Base-by-base conservation (phyloP, 2,888 invertebrate species). In the Eutolmus rufibarbis region DNA sequence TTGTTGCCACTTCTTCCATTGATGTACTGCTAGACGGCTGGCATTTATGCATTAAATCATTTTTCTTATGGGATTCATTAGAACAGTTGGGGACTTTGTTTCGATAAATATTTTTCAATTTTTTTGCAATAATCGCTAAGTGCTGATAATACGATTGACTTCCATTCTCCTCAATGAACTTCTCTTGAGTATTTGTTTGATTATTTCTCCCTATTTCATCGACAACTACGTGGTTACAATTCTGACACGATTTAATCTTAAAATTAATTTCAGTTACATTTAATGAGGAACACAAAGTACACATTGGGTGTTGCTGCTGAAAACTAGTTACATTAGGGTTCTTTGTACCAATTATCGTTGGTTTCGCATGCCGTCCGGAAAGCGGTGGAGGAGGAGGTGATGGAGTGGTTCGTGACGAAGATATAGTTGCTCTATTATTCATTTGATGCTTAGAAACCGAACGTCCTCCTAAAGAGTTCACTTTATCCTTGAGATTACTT, bases 261-360 rank as follows among this genome's bases (percentile, higher is more conserved):
- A 89, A 74, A 86, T 88, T 88, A 51, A 89, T 87, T 88, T 89
- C 89, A 76, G 86, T 89, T 77, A 89, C 86, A 88, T 89, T 87
- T 86, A 82, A 79, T 31, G 89, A 89, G 85, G 88, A 88, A 88
- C 89, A 89, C 85, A 86, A 85, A 74, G 88, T 84, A 89, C 89
- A 89, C 16, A 78, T 79, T 28, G 34, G 51, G 37, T 37, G 86
- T 40, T 86, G 86, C 56, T 56, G 37, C 66, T 86, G 56, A 66
- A 16, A 76, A 84, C 28, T 84, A 34, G 51, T 74, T 82, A 56
- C 34, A 84, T 57, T 40, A 87, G 74, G 82, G 76, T 77, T 46
- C 56, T 87, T 87, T 76, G 87, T 87, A 84, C 84, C 82, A 74
- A 77, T 56, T 87, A 84, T 87, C 84, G 87, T 66, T 79, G 74